These are phyloP conservation scores for Erpornis zantholeuca DNA, from an alignment of 2,113 vertebrate genomes.

Conservation along the genomic window DNA sequence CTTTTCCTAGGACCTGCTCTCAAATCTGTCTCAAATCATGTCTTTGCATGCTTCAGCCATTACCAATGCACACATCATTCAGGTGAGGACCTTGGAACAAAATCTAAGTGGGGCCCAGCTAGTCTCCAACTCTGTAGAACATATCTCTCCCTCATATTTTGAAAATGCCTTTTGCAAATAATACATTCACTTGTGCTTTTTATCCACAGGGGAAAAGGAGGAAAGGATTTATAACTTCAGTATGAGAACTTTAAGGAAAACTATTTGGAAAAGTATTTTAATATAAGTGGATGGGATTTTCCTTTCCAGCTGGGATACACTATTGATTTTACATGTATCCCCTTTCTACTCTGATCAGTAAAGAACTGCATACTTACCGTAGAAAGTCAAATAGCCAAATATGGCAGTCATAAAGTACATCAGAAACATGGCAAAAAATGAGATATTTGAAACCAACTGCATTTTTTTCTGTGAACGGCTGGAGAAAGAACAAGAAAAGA, in stretches of 20 bases:
- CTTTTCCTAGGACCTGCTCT: background rate
- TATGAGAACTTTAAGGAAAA: background rate
- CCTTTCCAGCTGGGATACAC: background rate
- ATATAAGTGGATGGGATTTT: background rate
- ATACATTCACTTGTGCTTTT: background rate
- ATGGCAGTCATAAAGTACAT: constrained; percentile 84
- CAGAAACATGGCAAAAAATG: constrained; percentile 82
- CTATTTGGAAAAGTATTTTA: background rate
- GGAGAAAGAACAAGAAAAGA: constrained; percentile 35
- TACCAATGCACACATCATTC: background rate
- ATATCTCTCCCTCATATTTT: background rate
- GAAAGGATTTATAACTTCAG: background rate
- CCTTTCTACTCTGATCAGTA: background rate
- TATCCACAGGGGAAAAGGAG: background rate
- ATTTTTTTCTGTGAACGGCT: constrained; percentile 82
- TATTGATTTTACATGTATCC: background rate
- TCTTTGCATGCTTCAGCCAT: background rate
- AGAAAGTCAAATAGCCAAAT: constrained; percentile 85
- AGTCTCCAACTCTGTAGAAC: background rate
- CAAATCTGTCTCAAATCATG: background rate
- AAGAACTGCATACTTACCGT: constrained; percentile 71
- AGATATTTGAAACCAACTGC: constrained; percentile 81
- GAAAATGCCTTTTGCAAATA: background rate
- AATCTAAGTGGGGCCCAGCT: background rate
- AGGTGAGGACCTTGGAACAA: background rate